These are phyloP conservation scores for Hoplias malabaricus DNA, from an alignment of 2,113 vertebrate species.

Conservation along the genomic window DNA sequence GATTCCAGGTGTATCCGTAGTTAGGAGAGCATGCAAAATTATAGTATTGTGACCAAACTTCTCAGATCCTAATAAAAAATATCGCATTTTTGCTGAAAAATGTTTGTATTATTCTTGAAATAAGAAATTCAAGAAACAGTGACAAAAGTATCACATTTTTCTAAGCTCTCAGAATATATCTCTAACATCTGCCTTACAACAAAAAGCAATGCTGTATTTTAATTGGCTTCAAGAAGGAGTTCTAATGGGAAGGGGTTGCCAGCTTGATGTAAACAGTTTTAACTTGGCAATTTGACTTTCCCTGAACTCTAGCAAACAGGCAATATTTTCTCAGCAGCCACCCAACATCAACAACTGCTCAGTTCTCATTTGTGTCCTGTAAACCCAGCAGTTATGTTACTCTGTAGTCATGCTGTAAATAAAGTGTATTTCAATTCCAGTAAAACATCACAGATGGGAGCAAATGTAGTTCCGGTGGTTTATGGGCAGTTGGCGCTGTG, in stretches of 20 bases:
- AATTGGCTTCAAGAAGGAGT: background rate
- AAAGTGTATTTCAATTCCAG: slow-evolving; percentile 56
- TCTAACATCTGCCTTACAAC: background rate
- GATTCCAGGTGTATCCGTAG: background rate
- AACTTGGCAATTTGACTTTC: background rate
- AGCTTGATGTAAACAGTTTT: slow-evolving; percentile 3
- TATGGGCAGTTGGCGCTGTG: slow-evolving; percentile 20
- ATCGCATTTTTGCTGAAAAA: background rate
- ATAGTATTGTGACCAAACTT: background rate
- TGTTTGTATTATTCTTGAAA: background rate
- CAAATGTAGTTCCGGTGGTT: slow-evolving; percentile 36
- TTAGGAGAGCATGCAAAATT: background rate
- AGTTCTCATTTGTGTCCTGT: background rate
- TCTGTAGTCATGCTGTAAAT: slow-evolving; percentile 60
- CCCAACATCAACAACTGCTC: background rate
- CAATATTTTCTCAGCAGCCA: slow-evolving; percentile 40
- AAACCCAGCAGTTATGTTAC: slow-evolving; percentile 17
- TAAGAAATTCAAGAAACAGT: background rate
- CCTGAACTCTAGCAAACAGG: slow-evolving; percentile 39
- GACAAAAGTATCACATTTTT: no score
- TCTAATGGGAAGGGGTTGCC: background rate
- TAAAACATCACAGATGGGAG: slow-evolving; percentile 62
- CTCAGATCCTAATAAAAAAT: background rate
- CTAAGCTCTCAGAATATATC: background rate
- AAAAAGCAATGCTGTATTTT: background rate